Base-by-base conservation (phyloP, 2,113 vertebrate species). In the Sinocyclocheilus maitianheensis region DNA sequence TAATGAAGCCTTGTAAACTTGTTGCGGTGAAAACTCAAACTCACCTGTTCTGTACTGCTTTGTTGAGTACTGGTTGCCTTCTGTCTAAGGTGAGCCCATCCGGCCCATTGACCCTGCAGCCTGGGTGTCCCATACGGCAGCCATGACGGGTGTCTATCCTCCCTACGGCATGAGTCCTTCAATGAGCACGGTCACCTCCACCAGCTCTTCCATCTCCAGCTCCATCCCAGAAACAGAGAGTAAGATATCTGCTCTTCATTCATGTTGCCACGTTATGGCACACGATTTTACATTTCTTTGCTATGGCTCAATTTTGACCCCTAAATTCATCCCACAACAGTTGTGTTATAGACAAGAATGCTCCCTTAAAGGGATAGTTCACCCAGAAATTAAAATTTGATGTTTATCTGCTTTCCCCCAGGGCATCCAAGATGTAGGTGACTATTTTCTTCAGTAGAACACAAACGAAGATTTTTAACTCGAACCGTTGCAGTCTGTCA, bases 181-280 rank as follows among this genome's bases (percentile, higher is more conserved):
- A 91, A 97, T 99, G 97, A 99, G 98, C 94, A 99, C 97, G 85
- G 97, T 99, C 94, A 99, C 98, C 90, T 99, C 98, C 92, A 99
- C 98, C 95, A 98, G 97, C 94, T 99, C 97, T 91, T 99, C 98
- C 91, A 98, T 99, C 94, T 98, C 97, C 96, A 98, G 97, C 95
- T 99, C 98, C 90, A 97, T 99, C 90, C 98, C 98, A 37, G 98
- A 99, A 92, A 98, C 98, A 0, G 98, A 99, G 90, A 96, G 98
- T 99, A 95, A 98, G 97, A 96, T 81, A 53, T 30, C 14, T 46
- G 58, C 13, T 30, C 48, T 77, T 34, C 51, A 77, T 24, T 53
- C 10, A 22, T 18, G 16, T 40, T 53, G 51, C 34, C 67, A 40
- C 37, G 37, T 12, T 72, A 43, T 43, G 40, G 20, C 37, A n/a